These are phyloP conservation scores for Phrynocephalus forsythii DNA, from an alignment of 2,797 vertebrate species.

Conservation along the genomic window DNA sequence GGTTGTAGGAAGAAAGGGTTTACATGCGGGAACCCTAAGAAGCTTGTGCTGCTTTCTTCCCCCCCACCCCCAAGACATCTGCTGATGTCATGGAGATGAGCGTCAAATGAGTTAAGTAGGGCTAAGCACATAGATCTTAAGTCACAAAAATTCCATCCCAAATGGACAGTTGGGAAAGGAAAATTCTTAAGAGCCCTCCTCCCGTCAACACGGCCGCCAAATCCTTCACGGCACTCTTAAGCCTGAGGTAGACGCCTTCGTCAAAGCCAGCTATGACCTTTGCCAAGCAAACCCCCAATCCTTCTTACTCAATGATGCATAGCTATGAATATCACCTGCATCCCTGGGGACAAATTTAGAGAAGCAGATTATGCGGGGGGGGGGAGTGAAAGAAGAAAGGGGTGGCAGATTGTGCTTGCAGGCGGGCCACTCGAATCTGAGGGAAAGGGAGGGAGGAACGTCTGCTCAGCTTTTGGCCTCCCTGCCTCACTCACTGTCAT, in stretches of 20 bases:
- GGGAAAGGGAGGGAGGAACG: not conserved
- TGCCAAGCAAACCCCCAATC: not conserved
- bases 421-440: not conserved
- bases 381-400: not conserved
- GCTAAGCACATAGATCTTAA: not conserved
- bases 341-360: not conserved
- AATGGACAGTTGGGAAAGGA: not conserved
- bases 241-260: not conserved
- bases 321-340: not conserved
- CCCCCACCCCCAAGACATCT: not conserved
- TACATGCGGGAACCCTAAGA: not conserved
- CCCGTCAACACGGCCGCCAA: not conserved
- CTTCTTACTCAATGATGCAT: not conserved
- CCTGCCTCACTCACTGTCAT: conserved; percentile 12
- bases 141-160: not conserved
- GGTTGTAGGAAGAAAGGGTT: no score
- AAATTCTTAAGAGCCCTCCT: not conserved
- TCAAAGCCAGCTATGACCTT: not conserved
- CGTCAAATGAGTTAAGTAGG: not conserved
- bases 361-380: not conserved
- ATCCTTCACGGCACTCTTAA: not conserved
- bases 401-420: conserved; percentile 16
- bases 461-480: not conserved
- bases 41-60: not conserved
- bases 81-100: not conserved